Base-by-base conservation (phyloP, 2,888 invertebrate species). In the Anthrax anthrax region DNA sequence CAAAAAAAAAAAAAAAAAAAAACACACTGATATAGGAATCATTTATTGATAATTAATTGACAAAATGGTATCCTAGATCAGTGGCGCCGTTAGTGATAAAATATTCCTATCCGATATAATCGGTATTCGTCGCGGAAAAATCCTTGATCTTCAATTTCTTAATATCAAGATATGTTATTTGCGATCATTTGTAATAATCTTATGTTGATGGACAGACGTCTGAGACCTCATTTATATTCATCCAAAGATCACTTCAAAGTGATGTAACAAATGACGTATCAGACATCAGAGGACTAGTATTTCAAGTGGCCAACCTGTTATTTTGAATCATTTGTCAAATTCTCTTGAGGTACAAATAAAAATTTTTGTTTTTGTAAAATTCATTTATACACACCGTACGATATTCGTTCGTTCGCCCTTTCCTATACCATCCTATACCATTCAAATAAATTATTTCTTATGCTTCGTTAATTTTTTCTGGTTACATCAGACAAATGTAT, bases 291-390 rank as follows among this genome's bases (percentile, higher is more conserved):
- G 42, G 41, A 38, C n/a, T 32, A 32, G 12, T 12, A 32, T 32
- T 32, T 32, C 37, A 16, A 39, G 42, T 27, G 23, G 18, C 44
- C 64, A 69, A 66, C 68, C 68, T 69, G 67, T 69, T 69, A 69
- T 69, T 69, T 67, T 58, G 62, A 57, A 64, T 69, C 68, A 69
- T 69, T 69, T 69, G 68, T 69, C 68, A 69, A 68, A 69, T 63
- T 63, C 62, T 51, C 51, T 41, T 19, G n/a, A 17, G 29, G 29
- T 32, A 32, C 13, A 32, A 12, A 27, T 27, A 27, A 27, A 27
- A 8, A 8, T 2, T 27, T 27, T 2, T 27, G 5, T 2, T 27
- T 27, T 23, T 8, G 23, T 23, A 2, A 8, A 8, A 2, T 27
- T 27, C 9, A 8, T 27, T 27, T 2, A 9, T 27, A 27, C 9